Evolutionary conservation across 2,888 invertebrate genomes (phyloP), one percentile per base, ranked within the genome.

Genomic region (Xestia ashworthii): DNA sequence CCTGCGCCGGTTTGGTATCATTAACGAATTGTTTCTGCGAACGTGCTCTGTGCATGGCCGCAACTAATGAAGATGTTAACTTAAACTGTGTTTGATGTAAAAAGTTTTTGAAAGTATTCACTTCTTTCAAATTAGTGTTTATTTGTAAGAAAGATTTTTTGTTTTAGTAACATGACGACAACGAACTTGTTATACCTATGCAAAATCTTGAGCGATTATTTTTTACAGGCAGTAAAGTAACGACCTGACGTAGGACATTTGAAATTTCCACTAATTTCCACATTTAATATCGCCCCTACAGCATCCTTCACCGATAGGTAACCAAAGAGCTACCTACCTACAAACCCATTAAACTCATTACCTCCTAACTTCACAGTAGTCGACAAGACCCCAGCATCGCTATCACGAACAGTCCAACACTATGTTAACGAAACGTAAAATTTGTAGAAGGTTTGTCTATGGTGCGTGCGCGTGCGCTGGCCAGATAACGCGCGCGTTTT

Each of bases 21-120:
- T 92, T 91, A 91, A 84, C 80, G 83, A 85, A 88, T 87, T 88
- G 85, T 89, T 87, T 86, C 83, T 83, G 89, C 76, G 83, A 87
- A 85, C 76, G 71, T 71, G 72, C 62, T 66, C 60, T 50, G 74
- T 58, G 80, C 83, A 41, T 69, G 80, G 66, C 53, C 69, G 74
- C 32, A 64, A 41, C 76, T 48, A 22, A 68, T 79, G 81, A 84
- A 88, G 76, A 81, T 72, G 83, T 79, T 74, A 53, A 69, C 62
- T 44, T 66, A 75, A 80, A 79, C 65, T 78, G 32, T 70, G 6
- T 74, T 73, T 67, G 66, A 84, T 70, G 72, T 60, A 62, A 76
- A 76, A 74, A 50, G 48, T 65, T 69, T 84, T 48, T 53, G 4
- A 76, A 77, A 71, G 32, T 38, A 22, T 53, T 58, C 8, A 1